phyloP scores from a whole-genome alignment of 2,797 vertebrate species.

The Megalops cyprinoides region DNA sequence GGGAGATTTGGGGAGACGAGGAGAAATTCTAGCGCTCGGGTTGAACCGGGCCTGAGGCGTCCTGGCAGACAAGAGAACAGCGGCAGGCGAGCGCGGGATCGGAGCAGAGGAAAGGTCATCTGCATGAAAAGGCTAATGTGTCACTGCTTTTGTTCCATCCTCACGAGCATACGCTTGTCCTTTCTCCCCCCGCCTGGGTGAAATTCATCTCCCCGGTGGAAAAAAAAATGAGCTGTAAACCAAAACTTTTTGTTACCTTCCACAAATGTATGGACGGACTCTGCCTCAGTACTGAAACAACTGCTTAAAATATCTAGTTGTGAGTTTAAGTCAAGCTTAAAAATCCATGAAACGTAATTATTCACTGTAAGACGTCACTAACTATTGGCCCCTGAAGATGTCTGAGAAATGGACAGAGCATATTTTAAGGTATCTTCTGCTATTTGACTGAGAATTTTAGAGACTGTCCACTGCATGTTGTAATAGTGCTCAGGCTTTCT shows the following conservation, averaged over 20 bases:
- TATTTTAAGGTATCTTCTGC: background rate
- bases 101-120: slow-evolving; percentile 89
- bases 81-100: slow-evolving; percentile 18
- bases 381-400: background rate
- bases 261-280: background rate
- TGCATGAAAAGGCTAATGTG: slow-evolving; percentile 86
- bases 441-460: background rate
- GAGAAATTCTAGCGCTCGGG: slow-evolving; percentile 89
- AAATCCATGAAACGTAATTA: background rate
- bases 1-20: slow-evolving; percentile 92
- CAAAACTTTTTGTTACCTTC: background rate
- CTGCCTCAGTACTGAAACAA: background rate
- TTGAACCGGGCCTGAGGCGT: slow-evolving; percentile 68
- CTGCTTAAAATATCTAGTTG: slow-evolving; percentile 36
- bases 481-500: background rate
- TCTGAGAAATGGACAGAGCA: background rate
- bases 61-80: slow-evolving; percentile 22
- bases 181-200: slow-evolving; percentile 62
- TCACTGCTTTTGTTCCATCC: slow-evolving; percentile 85
- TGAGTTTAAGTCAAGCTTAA: background rate
- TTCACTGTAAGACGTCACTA: too few species aligned
- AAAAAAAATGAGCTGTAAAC: background rate
- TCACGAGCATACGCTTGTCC: slow-evolving; percentile 79
- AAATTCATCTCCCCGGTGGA: background rate
- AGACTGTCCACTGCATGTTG: background rate